Evolutionary conservation across 1,140 invertebrate genomes (phyloP), one percentile per base, ranked within the genome.

Genomic region (Monochamus saltuarius): DNA sequence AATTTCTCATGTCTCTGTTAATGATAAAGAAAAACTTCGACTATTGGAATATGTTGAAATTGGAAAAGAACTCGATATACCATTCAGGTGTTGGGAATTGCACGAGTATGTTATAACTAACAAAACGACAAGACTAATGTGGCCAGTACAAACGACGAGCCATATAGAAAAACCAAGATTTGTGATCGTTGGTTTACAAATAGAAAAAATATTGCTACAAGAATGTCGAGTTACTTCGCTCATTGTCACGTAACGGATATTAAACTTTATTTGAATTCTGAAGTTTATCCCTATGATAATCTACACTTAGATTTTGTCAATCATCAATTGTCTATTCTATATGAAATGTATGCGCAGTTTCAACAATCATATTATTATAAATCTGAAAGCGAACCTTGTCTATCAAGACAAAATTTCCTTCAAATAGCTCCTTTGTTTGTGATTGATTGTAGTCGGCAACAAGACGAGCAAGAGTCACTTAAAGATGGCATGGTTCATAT

Each of bases 31-130:
- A 29, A 29, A 29, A 29, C 22, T 29, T 29, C 22, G 22, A 29
- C 22, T 29, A 29, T 29, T 29, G 6, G 56, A 37, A 49, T 40
- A 53, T 47, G 10, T 52, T 10, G 34, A 57, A 49, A 66, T 45
- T 38, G 61, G 65, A 52, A 11, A 43, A 56, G 22, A 57, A 0
- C 56, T 70, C 36, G n/a, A 40, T 7, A 68, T 74, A 2, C 62
- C 69, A 45, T 73, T 70, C 45, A 61, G 68, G 13, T 39, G 58
- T 0, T 74, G 73, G 71, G 64, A 73, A 47, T 50, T 73, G 8
- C 68, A 70, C 43, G 69, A 74, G 40, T 72, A 72, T 70, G 64
- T 67, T 34, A 10, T 55, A 7, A 38, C 73, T 7, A 65, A 71
- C 7, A 19, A 37, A 9, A 58, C 66, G 2, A 55, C 59, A 7